phyloP scores from a whole-genome alignment of 35 echinoderm and acorn worm genomes.

The Apostichopus parvimensis region DNA sequence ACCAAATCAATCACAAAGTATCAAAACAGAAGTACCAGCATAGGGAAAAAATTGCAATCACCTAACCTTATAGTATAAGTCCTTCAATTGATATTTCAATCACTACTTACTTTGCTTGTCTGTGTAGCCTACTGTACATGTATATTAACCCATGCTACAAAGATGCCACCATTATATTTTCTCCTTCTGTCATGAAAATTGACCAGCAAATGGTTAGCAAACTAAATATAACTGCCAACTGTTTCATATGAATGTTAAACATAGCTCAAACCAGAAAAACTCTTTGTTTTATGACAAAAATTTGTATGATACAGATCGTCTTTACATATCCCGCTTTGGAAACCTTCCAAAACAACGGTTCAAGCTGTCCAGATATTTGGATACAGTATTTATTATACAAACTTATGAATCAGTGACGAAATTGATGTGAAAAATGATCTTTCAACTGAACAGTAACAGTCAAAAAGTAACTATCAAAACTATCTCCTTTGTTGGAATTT shows the following conservation, averaged over 20 bases:
- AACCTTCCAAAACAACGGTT: not conserved
- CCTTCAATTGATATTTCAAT: no score
- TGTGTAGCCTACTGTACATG: no score
- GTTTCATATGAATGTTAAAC: not conserved
- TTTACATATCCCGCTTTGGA: not conserved
- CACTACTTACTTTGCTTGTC: no score
- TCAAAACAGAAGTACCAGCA: no score
- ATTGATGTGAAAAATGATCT: not conserved
- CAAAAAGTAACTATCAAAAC: not conserved
- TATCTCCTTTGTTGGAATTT: constrained; percentile 55
- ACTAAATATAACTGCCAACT: not conserved
- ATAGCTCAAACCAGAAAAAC: no score
- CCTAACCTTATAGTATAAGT: no score
- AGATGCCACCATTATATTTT: no score
- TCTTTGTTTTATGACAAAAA: not conserved
- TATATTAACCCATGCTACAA: no score
- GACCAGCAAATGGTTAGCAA: no score
- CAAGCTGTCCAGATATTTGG: not conserved
- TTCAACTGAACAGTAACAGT: not conserved
- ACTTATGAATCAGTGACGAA: not conserved
- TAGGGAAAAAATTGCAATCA: no score
- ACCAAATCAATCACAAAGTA: no score
- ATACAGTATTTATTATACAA: not conserved
- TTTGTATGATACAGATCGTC: not conserved
- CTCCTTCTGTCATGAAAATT: no score